A percentile compares a stretch with the other conserved stretches of the same genome.
phyloP scores from a whole-genome alignment of 2,888 invertebrate genomes.

The Strigamia crassipes region DNA sequence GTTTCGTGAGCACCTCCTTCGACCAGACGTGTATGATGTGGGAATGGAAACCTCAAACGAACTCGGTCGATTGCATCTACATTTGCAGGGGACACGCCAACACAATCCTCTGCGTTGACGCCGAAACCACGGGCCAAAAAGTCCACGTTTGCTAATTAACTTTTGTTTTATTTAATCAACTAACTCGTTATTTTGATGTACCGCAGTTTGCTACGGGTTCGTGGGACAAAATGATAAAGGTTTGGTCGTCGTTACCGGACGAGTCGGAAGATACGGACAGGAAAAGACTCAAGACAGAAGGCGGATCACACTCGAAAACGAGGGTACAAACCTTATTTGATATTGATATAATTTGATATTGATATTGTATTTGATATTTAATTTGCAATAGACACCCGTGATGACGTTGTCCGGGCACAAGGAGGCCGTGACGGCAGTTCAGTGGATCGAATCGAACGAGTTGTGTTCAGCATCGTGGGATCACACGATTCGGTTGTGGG shows the following conservation, averaged over 20 bases:
- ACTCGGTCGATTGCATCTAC: conserved; percentile 77
- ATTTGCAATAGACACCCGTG: conserved; percentile 78
- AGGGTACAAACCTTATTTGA: no score
- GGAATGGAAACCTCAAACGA: conserved; percentile 78
- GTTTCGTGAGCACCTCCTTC: conserved; percentile 73
- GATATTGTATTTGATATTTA: no score
- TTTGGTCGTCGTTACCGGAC: conserved; percentile 72
- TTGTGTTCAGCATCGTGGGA: conserved; percentile 92
- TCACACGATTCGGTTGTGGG: conserved; percentile 93
- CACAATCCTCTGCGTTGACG: conserved; percentile 84
- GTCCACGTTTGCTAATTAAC: no score
- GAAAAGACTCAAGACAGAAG: conserved; percentile 53
- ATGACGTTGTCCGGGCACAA: conserved; percentile 89
- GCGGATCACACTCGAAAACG: conserved; percentile 51
- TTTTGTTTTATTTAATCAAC: no score
- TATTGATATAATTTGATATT: no score
- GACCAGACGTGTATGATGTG: conserved; percentile 90
- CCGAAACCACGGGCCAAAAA: conserved; percentile 68
- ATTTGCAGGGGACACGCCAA: conserved; percentile 89
- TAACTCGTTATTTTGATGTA: no score
- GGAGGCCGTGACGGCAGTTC: conserved; percentile 82
- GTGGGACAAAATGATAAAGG: conserved; percentile 89
- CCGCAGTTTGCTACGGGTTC: conserved; percentile 76
- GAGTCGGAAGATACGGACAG: conserved; percentile 55
- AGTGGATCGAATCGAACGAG: conserved; percentile 80